Base-by-base conservation (phyloP, 2,888 invertebrate genomes). In the Enchytraeus crypticus region DNA sequence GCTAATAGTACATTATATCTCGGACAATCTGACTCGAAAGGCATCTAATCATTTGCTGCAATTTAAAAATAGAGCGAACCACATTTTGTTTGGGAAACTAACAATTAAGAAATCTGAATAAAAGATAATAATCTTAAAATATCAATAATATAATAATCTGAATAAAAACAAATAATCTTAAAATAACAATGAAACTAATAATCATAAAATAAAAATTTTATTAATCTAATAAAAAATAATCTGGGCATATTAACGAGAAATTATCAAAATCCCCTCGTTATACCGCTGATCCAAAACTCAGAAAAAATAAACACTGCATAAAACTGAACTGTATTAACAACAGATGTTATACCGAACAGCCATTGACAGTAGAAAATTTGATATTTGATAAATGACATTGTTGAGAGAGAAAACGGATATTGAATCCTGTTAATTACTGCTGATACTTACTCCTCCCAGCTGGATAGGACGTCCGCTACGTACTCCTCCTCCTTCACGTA, bases 401-500 rank as follows among this genome's bases (percentile, higher is more conserved):
- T 2, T 23, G 14, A 29, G 29, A 23, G 26, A 23, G 18, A 33
- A 23, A n/a, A n/a, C n/a, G n/a, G n/a, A n/a, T n/a, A n/a, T n/a
- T n/a, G n/a, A n/a, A n/a, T n/a, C n/a, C n/a, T n/a, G n/a, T n/a
- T n/a, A n/a, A n/a, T n/a, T n/a, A n/a, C n/a, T n/a, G n/a, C n/a
- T n/a, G n/a, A n/a, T 21, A 71, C 77, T 75, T 72, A 80, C 79
- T 88, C 85, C 82, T 95, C 93, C 95, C 95, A 95, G 18, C 89
- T 88, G 0, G 92, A 90, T 68, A 95, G 90, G 49, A 95, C 88
- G 78, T 95, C 95, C 71, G 93, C 92, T 0, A 95, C 81, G 76
- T 91, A 95, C 77, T 92, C 90, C 77, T 91, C 89, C 1, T 89
- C 88, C 54, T 90, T 84, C 27, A 95, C 90, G 73, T 92, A 92